Conservation (phyloP, 2,797 vertebrate species). For the Salmo trutta region DNA sequence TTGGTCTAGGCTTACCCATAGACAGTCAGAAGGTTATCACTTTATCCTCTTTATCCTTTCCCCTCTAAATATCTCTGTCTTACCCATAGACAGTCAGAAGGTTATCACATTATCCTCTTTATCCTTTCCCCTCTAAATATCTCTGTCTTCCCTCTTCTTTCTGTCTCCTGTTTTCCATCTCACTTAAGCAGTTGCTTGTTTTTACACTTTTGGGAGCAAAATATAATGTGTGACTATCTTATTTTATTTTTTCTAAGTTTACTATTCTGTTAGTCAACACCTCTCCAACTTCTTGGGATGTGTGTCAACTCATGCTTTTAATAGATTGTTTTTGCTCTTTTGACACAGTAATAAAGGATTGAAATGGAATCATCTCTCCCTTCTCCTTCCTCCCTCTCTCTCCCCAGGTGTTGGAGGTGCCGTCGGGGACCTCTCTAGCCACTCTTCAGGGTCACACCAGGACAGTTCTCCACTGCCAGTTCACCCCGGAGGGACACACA, state of each 20-base stretch:
- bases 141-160: constrained; percentile 15
- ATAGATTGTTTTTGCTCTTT: neutral
- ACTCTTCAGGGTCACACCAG: constrained; percentile 75
- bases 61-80: constrained; percentile 17
- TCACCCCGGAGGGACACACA: constrained; percentile 77
- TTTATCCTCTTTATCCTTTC: neutral
- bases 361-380: constrained; percentile 1
- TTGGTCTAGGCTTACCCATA: neutral
- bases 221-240: neutral
- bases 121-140: neutral
- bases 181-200: neutral
- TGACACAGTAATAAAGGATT: neutral
- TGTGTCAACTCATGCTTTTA: too few species aligned
- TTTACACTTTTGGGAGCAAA: neutral
- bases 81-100: too few species aligned
- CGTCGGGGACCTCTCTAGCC: constrained; percentile 77
- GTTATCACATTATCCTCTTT: neutral
- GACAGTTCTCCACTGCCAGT: constrained; percentile 84
- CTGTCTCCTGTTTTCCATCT: neutral
- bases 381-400: neutral
- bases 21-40: neutral
- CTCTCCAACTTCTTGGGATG: too few species aligned
- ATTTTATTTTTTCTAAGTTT: too few species aligned
- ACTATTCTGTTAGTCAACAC: too few species aligned
- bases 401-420: constrained; percentile 83